These are phyloP conservation scores for Dryobota labecula DNA, from an alignment of 2,888 invertebrate species.

Conservation along the genomic window DNA sequence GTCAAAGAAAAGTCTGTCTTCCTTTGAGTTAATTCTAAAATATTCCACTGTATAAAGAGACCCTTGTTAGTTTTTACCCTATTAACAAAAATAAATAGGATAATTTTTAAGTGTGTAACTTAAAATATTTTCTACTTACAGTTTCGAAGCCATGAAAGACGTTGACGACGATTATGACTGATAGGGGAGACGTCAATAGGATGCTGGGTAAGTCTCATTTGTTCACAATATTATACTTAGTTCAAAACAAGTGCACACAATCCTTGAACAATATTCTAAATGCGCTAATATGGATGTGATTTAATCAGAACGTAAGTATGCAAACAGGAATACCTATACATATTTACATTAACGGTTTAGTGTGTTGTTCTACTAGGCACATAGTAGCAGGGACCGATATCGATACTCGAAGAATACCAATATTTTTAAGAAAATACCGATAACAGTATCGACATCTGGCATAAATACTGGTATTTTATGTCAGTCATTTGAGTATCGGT, in stretches of 20 bases:
- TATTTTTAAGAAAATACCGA: no score
- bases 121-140: conserved; percentile 65
- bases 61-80: neutral
- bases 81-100: neutral
- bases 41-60: neutral
- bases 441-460: no score
- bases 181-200: conserved; percentile 85
- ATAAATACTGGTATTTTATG: no score
- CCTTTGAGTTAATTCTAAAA: neutral
- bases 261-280: conserved; percentile 28
- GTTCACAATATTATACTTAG: conserved; percentile 46
- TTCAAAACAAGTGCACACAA: neutral
- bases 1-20: neutral
- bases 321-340: neutral
- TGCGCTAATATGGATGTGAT: conserved; percentile 26
- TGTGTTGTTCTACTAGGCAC: no score
- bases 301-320: neutral
- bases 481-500: no score
- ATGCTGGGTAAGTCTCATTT: conserved; percentile 87
- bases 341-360: neutral
- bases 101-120: conserved; percentile 19
- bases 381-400: no score
- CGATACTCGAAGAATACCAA: no score
- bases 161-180: conserved; percentile 87
- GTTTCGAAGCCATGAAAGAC: conserved; percentile 82